Evolutionary conservation across 2,888 invertebrate species (phyloP), one percentile per base, ranked within the genome.

Genomic region (Chymomyza fuscimana): DNA sequence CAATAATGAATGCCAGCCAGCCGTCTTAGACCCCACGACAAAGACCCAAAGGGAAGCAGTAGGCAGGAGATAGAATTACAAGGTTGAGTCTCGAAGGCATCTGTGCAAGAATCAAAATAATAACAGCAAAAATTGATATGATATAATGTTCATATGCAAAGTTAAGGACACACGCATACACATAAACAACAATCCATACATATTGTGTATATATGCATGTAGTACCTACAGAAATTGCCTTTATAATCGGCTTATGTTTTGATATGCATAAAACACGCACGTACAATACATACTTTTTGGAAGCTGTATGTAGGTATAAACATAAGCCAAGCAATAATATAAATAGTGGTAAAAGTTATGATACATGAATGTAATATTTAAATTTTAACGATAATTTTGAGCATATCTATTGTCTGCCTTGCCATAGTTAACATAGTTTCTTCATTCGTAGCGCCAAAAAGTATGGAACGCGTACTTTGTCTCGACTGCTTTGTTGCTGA

Each of bases 171-270:
- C 40, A 52, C 50, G 58, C n/a, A 50, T 16, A 50, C n/a, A 65
- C n/a, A 63, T 4, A 46, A 46, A 46, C 40, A 46, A 46, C 40
- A 46, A 46, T 46, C 12, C 40, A 46, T 46, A 46, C 40, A 46
- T 7, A 46, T 32, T 32, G 6, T 32, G 58, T 25, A 58, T 58
- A 12, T 69, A 58, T 58, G 6, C 73, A 51, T 40, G 54, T 63
- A 32, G 67, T 80, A 80, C 29, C 2, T 80, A 77, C 80, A 80
- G 32, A 56, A 87, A 83, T 84, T 83, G 82, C 70, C 82, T 75
- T 83, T 84, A 78, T 83, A 86, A 83, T 83, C 83, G 85, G 83
- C 80, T 83, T 83, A 83, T 63, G 71, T 77, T 79, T 72, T 81
- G 84, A 84, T 79, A 86, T 83, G 80, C 73, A 73, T 70, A 78